Evolutionary conservation across 2,797 vertebrate species (phyloP).

Genomic region (Lepus oiostolus): DNA sequence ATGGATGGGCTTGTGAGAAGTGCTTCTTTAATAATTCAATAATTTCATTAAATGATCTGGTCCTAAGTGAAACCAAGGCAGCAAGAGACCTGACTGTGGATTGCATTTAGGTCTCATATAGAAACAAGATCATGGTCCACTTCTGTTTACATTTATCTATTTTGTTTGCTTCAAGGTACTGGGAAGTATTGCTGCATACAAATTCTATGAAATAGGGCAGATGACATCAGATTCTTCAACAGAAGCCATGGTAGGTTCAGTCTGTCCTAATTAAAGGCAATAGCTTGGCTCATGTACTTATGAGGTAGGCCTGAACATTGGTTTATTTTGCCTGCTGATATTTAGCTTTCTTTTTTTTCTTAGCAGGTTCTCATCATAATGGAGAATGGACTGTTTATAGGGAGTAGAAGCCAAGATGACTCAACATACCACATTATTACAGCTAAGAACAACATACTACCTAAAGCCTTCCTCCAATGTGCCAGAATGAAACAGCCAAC

Average conservation of each 20-base stretch:
- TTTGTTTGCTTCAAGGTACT: conserved; percentile 57
- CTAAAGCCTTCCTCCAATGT: background rate
- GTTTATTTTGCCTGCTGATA: conserved; percentile 43
- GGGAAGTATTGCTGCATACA: background rate
- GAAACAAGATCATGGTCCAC: background rate
- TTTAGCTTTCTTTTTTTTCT: conserved; percentile 57
- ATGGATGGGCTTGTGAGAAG: conserved; percentile 76
- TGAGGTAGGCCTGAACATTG: background rate
- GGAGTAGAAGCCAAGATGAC: conserved; percentile 25
- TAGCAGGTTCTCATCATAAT: conserved; percentile 20
- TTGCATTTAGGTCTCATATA: conserved; percentile 18
- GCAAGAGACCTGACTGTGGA: background rate
- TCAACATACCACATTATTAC: conserved; percentile 31
- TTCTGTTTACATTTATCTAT: conserved; percentile 47
- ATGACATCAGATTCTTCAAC: background rate
- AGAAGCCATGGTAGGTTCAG: conserved; percentile 29
- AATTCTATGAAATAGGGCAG: conserved; percentile 26
- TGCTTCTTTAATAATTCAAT: conserved; percentile 84
- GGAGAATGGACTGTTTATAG: conserved; percentile 16
- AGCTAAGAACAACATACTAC: conserved; percentile 32
- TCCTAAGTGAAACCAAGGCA: conserved; percentile 65
- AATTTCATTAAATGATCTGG: conserved; percentile 80
- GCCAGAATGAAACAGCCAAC: background rate
- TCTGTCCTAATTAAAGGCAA: background rate
- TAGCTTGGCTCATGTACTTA: conserved; percentile 33